These are phyloP conservation scores for Amphiprion ocellaris DNA, from an alignment of 2,113 vertebrate species.

Conservation along the genomic window DNA sequence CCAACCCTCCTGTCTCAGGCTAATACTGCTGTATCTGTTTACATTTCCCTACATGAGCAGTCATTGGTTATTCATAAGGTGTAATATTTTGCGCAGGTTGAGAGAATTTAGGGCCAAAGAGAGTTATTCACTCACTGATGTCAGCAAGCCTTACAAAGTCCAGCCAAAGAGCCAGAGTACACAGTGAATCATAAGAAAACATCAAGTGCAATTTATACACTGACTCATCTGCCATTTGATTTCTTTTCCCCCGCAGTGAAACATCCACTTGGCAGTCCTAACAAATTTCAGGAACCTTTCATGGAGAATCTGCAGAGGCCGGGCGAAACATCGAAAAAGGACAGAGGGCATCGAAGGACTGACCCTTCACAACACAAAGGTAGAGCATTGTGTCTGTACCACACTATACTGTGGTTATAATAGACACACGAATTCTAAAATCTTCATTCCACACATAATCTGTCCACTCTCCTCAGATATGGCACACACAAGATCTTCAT, in stretches of 20 bases:
- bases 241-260: slow-evolving; percentile 71
- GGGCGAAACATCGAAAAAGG: slow-evolving; percentile 88
- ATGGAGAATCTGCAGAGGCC: slow-evolving; percentile 78
- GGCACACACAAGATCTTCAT: slow-evolving; percentile 80
- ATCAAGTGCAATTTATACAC: background rate
- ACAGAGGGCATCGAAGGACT: slow-evolving; percentile 86
- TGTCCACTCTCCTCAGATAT: slow-evolving; percentile 63
- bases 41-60: background rate
- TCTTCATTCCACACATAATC: background rate
- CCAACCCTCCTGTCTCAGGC: too few species aligned
- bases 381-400: slow-evolving; percentile 59
- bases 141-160: slow-evolving; percentile 71
- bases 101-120: background rate
- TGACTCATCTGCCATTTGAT: slow-evolving; percentile 35
- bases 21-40: background rate
- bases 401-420: background rate
- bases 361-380: slow-evolving; percentile 88
- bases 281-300: slow-evolving; percentile 73
- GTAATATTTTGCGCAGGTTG: background rate
- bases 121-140: slow-evolving; percentile 4
- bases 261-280: slow-evolving; percentile 76
- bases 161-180: slow-evolving; percentile 58
- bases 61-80: background rate
- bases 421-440: background rate
- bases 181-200: background rate